Conservation (phyloP, 2,888 invertebrate species). For the Rosalia funebris region DNA sequence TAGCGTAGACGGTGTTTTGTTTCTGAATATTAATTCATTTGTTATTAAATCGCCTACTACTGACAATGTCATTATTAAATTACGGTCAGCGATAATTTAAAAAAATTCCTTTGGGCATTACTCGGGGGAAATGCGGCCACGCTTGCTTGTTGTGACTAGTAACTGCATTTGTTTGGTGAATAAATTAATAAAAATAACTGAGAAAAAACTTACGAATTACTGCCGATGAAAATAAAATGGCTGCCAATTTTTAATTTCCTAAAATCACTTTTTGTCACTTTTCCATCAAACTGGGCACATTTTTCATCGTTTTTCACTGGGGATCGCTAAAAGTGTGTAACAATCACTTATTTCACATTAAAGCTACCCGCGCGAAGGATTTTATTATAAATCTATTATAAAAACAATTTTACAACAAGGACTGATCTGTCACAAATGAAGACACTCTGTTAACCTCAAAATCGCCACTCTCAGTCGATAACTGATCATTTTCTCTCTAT, state of each 20-base stretch:
- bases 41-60: conserved; percentile 27
- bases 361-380: conserved; percentile 10
- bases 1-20: conserved; percentile 4
- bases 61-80: conserved; percentile 16
- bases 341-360: conserved; percentile 24
- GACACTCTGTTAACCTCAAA: conserved; percentile 44
- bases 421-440: conserved; percentile 42
- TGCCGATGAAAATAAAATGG: conserved; percentile 46
- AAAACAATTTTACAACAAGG: conserved; percentile 29
- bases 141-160: not conserved
- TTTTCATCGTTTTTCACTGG: conserved; percentile 25
- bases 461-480: conserved; percentile 40
- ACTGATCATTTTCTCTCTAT: conserved; percentile 24
- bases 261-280: conserved; percentile 39
- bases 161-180: not conserved
- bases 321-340: conserved; percentile 11
- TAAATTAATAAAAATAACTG: conserved; percentile 25
- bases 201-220: conserved; percentile 50
- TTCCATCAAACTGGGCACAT: conserved; percentile 28
- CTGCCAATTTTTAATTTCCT: conserved; percentile 43
- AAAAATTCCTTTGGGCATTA: not conserved
- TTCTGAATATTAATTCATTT: conserved; percentile 18
- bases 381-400: conserved; percentile 28
- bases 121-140: not conserved
- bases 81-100: not conserved